phyloP scores from a whole-genome alignment of 1,140 invertebrate species.

The Dysdera silvatica region DNA sequence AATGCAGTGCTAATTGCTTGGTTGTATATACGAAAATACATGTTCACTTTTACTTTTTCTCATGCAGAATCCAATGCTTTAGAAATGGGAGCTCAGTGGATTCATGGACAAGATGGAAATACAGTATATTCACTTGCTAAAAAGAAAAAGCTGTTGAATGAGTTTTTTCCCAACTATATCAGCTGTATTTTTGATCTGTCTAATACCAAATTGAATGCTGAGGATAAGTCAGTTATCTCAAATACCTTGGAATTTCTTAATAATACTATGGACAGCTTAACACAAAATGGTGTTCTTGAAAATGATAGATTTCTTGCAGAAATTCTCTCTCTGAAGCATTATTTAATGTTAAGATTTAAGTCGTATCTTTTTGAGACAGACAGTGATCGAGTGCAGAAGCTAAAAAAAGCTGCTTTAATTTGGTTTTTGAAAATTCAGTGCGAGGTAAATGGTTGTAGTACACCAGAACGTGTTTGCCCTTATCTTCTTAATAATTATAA shows the following conservation, averaged over 20 bases:
- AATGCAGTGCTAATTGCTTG: too few relatives aligned
- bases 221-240: background rate
- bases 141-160: conserved; percentile 15
- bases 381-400: background rate
- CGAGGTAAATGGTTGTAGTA: conserved; percentile 16
- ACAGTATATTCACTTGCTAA: conserved; percentile 51
- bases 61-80: conserved; percentile 50
- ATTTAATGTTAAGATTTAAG: background rate
- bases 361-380: background rate
- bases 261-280: conserved; percentile 7
- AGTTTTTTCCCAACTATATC: background rate
- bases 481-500: conserved; percentile 5
- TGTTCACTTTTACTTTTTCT: conserved; percentile 29
- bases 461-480: background rate
- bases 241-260: conserved; percentile 3
- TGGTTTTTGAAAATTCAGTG: conserved; percentile 14
- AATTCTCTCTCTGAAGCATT: background rate
- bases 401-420: background rate
- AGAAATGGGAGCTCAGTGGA: conserved; percentile 82
- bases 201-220: background rate
- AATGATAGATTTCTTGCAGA: background rate
- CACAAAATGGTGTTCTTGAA: background rate
- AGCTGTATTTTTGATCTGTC: background rate
- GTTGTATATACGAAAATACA: too few relatives aligned
- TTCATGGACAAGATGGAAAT: conserved; percentile 70